Evolutionary conservation across 2,113 vertebrate genomes (phyloP), one percentile per base, ranked within the genome.

Genomic region (Aptenodytes patagonicus): DNA sequence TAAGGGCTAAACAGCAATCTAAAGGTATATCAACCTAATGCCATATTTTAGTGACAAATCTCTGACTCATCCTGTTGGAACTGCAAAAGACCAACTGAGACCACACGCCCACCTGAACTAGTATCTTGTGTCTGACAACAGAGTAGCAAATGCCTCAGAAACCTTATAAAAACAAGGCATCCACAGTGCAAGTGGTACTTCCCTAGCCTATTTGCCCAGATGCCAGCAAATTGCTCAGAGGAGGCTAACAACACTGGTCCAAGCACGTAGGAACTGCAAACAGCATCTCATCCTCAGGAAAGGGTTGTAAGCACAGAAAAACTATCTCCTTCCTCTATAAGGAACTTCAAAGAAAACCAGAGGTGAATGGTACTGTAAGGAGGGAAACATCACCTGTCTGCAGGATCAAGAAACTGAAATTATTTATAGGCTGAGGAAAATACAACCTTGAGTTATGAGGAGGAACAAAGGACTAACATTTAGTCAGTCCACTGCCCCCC

Each of bases 201-300:
- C 29, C 40, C 8, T 49, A 7, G 13, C 14, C 9, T 87, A 1
- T n/a, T 94, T 88, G 52, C 29, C 24, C 13, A 88, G n/a, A 40
- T 29, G 49, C 5, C 47, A 83, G 22, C 6, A 89, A 84, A 66
- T 6, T 54, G 13, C 25, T 78, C 60, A 38, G 22, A 51, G 14
- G 24, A 83, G 18, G 49, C 26, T 78, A 14, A 66, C 5, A 31
- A 38, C 8, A 31, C 12, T 6, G 29, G 6, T 57, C 17, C 29
- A 66, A 42, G 22, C 40, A n/a, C 2, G 1, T 22, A 81, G 51
- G 64, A 86, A 73, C 47, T 66, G n/a, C 10, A 75, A 66, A 62
- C 16, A 26, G 9, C 0, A 0, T 32, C 40, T 62, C 51, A 18
- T 32, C n/a, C 26, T 40, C 21, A n/a, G 18, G 6, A 70, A 72